Percentiles rank a stretch among this genome's conserved stretches.
phyloP scores from a whole-genome alignment of 2,113 vertebrate genomes.

The Turdus rufiventris region DNA sequence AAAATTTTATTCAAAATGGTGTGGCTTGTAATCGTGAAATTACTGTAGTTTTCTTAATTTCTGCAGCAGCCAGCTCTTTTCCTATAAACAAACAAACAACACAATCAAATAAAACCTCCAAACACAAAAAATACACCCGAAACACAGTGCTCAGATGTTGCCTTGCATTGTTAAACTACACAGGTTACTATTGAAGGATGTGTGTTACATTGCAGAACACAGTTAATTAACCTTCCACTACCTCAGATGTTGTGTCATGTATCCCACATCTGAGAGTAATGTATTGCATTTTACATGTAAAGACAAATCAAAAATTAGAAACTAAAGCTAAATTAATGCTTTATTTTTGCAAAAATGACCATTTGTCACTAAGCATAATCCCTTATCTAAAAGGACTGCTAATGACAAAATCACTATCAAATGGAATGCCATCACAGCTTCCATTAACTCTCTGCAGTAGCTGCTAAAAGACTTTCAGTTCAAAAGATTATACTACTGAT shows the following conservation, averaged over 20 bases:
- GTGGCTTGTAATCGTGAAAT: no score
- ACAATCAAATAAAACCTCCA: neutral
- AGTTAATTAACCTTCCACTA: neutral
- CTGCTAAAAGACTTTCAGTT: neutral
- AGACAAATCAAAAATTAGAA: slow-evolving; percentile 9
- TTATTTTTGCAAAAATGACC: neutral
- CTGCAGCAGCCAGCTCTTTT: neutral
- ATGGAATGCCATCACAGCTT: neutral
- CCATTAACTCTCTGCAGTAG: neutral
- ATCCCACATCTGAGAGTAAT: neutral
- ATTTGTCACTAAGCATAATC: neutral
- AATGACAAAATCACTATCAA: neutral
- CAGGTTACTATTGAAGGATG: neutral
- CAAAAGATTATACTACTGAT: neutral
- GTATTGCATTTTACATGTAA: neutral
- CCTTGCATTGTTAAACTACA: neutral
- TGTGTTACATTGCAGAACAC: neutral
- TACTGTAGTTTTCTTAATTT: neutral
- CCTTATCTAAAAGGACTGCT: neutral
- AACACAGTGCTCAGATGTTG: neutral
- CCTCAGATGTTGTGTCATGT: neutral
- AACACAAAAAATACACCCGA: neutral
- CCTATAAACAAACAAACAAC: neutral
- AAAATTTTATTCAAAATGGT: no score
- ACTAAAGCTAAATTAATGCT: neutral